phyloP scores from a whole-genome alignment of 2,888 invertebrate genomes.

The Apotomis betuletana region DNA sequence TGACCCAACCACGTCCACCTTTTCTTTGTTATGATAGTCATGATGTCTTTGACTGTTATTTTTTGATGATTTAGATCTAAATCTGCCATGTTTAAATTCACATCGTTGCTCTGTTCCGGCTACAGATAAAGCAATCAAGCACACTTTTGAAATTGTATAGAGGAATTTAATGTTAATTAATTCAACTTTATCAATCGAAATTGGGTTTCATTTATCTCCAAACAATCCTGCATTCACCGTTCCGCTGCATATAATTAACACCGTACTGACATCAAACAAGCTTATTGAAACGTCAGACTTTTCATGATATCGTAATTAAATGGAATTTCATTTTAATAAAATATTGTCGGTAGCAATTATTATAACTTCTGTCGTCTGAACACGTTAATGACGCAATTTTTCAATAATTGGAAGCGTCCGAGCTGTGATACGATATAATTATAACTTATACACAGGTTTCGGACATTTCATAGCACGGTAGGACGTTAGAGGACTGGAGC shows the following conservation, averaged over 20 bases:
- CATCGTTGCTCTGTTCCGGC: too few species aligned
- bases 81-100: too few species aligned
- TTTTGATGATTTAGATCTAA: too few species aligned
- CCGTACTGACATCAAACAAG: neutral
- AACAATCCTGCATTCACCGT: neutral
- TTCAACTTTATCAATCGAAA: too few species aligned
- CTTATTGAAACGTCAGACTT: conserved; percentile 17
- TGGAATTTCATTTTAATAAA: conserved; percentile 9
- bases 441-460: too few species aligned
- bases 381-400: conserved; percentile 16
- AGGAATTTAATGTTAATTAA: neutral
- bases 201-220: neutral
- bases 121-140: too few species aligned
- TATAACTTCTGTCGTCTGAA: neutral
- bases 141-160: too few species aligned
- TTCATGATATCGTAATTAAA: conserved; percentile 11
- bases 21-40: too few species aligned
- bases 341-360: neutral
- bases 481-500: too few species aligned
- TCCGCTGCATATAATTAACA: conserved; percentile 2
- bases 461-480: too few species aligned
- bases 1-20: too few species aligned
- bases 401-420: conserved; percentile 13
- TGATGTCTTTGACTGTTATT: too few species aligned
- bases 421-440: neutral